Base-by-base conservation (phyloP, 2,888 invertebrate species). In the Ephialtes manifestator region DNA sequence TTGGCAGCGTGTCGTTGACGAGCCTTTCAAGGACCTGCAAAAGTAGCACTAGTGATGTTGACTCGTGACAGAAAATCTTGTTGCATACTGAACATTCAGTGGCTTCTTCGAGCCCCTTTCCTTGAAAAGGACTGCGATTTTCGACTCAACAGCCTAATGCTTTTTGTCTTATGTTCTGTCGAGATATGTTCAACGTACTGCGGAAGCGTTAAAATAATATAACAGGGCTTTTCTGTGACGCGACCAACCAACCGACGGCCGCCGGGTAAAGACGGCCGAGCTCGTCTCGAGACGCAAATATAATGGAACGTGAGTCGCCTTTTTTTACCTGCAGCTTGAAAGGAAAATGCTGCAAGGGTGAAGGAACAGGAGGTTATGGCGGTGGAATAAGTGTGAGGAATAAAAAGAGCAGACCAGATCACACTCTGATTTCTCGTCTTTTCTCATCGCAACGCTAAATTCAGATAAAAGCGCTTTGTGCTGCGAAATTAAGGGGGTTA, bases 71-170 rank as follows among this genome's bases (percentile, higher is more conserved):
- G 39, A 71, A n/a, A 35, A 43, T 31, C 48, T 60, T 39, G 58
- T 48, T 46, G 55, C 60, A 20, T 24, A 48, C n/a, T 15, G 46
- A 81, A 53, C 86, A 89, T 89, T 86, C 90, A 87, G 83, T 84
- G 87, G 86, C 81, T 89, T 88, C 88, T 87, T 89, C 86, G 85
- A 83, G 60, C 84, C 74, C 86, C 86, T 87, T 39, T 39, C 13
- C 18, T 88, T 90, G 90, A 89, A 85, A 89, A 20, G 85, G 79
- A 83, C 87, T 84, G 87, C 87, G 86, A 91, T 92, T 93, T 91
- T 86, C 81, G 87, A 89, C 88, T 89, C 87, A 84, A 83, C 83
- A 86, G 85, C 74, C 80, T 81, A 83, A 85, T 84, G 85, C 86
- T 70, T 70, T 70, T 35, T 35, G n/a, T 75, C 24, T 24, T 24